Base-by-base conservation (phyloP, 2,113 vertebrate genomes). In the Jaculus jaculus region DNA sequence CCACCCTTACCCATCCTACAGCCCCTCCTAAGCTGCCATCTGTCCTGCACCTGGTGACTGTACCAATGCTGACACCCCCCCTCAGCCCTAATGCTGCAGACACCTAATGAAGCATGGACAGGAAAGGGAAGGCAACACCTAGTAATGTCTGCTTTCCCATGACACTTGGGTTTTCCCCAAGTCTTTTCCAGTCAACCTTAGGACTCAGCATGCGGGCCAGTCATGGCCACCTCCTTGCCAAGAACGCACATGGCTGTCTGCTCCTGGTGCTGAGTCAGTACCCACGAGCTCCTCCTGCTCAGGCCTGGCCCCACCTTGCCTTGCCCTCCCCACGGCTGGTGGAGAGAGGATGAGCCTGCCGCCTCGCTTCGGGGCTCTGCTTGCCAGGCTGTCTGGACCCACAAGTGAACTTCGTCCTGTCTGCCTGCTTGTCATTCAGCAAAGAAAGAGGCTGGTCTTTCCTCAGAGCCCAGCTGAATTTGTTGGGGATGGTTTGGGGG, bases 201-300 rank as follows among this genome's bases (percentile, higher is more conserved):
- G 11, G 71, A 87, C 51, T 34, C 7, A 13, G 71, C 61, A 51
- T 54, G 47, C 21, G n/a, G 78, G 87, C 63, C 66, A 83, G 83
- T 88, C 69, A 65, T 1, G 37, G 72, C 95, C 91, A 97, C 89
- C 91, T 92, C 68, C 66, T 92, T 93, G 61, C 89, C 4, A 13
- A 89, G 86, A 96, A 96, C 78, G 84, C 54, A 39, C 61, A 85
- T 32, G 42, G 28, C 66, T 83, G 28, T 80, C 86, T 77, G 72
- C 63, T 84, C 23, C 32, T 54, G 12, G 72, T 63, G 47, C 86
- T 92, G 91, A 85, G 91, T 94, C 63, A 84, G 75, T 47, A 84
- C 54, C 77, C n/a, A 12, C 75, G 61, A 94, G 54, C 68, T 89
- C 60, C 32, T 93, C 69, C 74, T 61, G 11, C 34, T 71, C 51